Conservation (phyloP, 2,797 vertebrate species). For the Sternotherus odoratus region DNA sequence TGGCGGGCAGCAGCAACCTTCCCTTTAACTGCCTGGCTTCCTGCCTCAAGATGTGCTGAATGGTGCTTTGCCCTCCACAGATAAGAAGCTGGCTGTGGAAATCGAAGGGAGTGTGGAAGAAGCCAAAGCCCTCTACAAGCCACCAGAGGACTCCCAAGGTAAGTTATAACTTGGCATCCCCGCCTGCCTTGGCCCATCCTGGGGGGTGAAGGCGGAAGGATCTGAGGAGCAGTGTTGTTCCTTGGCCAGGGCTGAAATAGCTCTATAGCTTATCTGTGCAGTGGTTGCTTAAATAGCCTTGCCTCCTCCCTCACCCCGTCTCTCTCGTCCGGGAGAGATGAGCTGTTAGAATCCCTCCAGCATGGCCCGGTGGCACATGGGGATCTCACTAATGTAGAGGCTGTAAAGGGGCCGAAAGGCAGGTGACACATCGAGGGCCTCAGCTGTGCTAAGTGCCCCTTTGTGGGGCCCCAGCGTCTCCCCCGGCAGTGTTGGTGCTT, state of each 20-base stretch:
- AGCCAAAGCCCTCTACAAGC: constrained; percentile 96
- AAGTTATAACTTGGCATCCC: neutral
- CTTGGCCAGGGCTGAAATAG: neutral
- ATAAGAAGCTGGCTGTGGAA: constrained; percentile 90
- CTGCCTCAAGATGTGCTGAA: fast-evolving
- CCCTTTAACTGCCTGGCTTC: neutral
- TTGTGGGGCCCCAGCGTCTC: neutral
- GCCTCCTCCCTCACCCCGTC: neutral
- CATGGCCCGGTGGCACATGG: neutral
- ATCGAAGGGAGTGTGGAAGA: constrained; percentile 97
- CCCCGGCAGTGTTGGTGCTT: neutral
- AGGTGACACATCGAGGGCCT: neutral
- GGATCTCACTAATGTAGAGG: too few relatives aligned
- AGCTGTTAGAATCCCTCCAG: neutral
- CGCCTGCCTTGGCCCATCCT: neutral
- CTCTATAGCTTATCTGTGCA: neutral
- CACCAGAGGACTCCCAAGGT: constrained; percentile 97
- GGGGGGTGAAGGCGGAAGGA: neutral
- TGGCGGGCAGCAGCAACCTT: neutral
- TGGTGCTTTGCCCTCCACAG: constrained; percentile 67
- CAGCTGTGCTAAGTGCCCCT: neutral
- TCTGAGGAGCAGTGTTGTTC: neutral
- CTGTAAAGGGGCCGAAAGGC: neutral
- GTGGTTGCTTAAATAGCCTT: neutral
- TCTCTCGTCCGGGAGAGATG: neutral